Evolutionary conservation across 2,888 invertebrate genomes (phyloP).

Genomic region (Drosophila histrio): DNA sequence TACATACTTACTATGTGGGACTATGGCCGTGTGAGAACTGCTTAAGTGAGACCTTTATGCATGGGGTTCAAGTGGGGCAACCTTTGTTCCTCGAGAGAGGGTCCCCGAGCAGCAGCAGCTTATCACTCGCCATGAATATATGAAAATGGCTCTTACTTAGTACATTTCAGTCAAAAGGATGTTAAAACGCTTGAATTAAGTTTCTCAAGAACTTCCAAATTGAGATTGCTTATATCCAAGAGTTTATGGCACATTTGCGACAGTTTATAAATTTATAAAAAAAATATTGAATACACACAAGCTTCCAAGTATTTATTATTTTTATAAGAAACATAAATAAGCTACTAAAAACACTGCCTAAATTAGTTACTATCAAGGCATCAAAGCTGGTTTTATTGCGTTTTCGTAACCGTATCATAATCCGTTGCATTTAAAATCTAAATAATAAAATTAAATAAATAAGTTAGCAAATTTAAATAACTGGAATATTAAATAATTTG

Average conservation of each 20-base stretch:
- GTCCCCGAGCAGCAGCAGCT: constrained; percentile 43
- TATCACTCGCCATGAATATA: constrained; percentile 77
- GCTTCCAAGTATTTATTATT: background rate
- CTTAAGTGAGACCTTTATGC: constrained; percentile 72
- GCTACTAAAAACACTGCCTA: background rate
- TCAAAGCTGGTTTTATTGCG: no score
- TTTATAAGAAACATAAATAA: no score
- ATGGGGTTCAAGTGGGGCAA: constrained; percentile 58
- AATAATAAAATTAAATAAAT: no score
- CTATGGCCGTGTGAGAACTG: constrained; percentile 29
- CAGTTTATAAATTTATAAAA: background rate
- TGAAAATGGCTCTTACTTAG: constrained; percentile 66
- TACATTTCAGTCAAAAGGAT: constrained; percentile 27
- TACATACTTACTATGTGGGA: no score
- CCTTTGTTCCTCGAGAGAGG: constrained; percentile 57
- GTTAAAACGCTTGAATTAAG: constrained; percentile 25
- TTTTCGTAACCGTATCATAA: no score
- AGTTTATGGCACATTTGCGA: constrained; percentile 4
- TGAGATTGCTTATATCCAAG: constrained; percentile 7
- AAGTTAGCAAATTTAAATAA: no score
- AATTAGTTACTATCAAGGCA: background rate
- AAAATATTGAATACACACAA: background rate
- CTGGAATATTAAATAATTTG: no score
- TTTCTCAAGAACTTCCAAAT: constrained; percentile 1
- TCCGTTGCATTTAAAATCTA: no score